Evolutionary conservation across 2,888 invertebrate species (phyloP).

Genomic region (Melipona beecheii): DNA sequence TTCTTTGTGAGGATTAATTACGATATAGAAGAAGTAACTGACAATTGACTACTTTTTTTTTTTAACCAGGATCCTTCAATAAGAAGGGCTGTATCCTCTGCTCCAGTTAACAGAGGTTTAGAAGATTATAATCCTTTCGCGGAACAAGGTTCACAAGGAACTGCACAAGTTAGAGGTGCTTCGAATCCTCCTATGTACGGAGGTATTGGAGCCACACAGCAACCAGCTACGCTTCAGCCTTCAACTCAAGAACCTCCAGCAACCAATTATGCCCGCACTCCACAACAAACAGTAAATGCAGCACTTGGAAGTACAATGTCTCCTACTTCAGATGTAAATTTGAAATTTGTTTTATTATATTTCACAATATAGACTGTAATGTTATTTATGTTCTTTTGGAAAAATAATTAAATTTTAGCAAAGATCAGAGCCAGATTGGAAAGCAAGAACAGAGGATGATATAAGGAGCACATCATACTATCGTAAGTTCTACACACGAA

Average conservation of each 20-base stretch:
- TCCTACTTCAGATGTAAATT: slow-evolving; percentile 75
- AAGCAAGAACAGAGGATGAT: slow-evolving; percentile 86
- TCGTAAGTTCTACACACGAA: slow-evolving; percentile 76
- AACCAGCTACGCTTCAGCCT: slow-evolving; percentile 94
- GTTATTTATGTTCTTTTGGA: not conserved
- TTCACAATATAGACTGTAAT: not conserved
- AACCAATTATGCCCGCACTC: slow-evolving; percentile 88
- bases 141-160: slow-evolving; percentile 87
- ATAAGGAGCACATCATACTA: slow-evolving; percentile 85
- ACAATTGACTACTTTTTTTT: slow-evolving; percentile 8
- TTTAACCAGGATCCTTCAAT: slow-evolving; percentile 94
- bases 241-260: slow-evolving; percentile 86
- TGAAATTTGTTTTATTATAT: not conserved
- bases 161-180: slow-evolving; percentile 84
- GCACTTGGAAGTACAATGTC: slow-evolving; percentile 74
- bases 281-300: slow-evolving; percentile 85
- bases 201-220: slow-evolving; percentile 81
- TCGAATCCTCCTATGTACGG: slow-evolving; percentile 85
- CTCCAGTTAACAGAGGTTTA: slow-evolving; percentile 90
- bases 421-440: slow-evolving; percentile 95
- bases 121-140: slow-evolving; percentile 99
- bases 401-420: slow-evolving; percentile 85
- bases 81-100: slow-evolving; percentile 93
- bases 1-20: not conserved
- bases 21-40: not conserved